phyloP scores from a whole-genome alignment of 2,113 vertebrate species.

The Clinocottus analis region DNA sequence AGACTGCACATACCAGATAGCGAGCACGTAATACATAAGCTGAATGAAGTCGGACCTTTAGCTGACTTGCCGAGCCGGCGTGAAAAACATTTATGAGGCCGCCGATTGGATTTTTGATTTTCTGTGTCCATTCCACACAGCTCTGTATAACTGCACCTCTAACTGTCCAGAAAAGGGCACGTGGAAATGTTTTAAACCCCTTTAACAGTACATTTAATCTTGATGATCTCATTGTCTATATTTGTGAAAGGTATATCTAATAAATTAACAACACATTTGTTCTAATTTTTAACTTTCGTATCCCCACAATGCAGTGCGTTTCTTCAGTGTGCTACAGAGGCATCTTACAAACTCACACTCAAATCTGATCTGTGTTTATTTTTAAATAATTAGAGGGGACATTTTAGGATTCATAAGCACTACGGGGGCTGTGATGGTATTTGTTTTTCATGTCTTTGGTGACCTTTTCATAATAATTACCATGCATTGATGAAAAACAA shows the following conservation, averaged over 20 bases:
- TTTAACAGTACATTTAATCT: neutral
- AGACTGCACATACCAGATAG: constrained; percentile 67
- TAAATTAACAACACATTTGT: neutral
- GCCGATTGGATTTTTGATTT: neutral
- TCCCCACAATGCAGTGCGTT: neutral
- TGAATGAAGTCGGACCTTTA: constrained; percentile 14
- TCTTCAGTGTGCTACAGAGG: neutral
- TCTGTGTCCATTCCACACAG: constrained; percentile 1
- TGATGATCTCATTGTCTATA: neutral
- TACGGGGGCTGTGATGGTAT: neutral
- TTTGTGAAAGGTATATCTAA: neutral
- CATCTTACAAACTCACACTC: neutral
- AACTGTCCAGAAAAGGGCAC: neutral
- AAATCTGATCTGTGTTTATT: neutral
- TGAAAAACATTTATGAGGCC: constrained; percentile 11
- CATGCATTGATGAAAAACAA: constrained; percentile 4
- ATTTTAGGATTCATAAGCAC: neutral
- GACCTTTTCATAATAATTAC: neutral
- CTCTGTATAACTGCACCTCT: neutral
- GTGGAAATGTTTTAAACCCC: neutral
- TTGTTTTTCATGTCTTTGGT: neutral
- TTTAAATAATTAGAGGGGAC: neutral
- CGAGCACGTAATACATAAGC: constrained; percentile 12
- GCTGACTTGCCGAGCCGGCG: neutral
- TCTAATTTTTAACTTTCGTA: neutral